Evolutionary conservation across 2,113 vertebrate species (phyloP).

Genomic region (Dolichallabes microphthalmus): DNA sequence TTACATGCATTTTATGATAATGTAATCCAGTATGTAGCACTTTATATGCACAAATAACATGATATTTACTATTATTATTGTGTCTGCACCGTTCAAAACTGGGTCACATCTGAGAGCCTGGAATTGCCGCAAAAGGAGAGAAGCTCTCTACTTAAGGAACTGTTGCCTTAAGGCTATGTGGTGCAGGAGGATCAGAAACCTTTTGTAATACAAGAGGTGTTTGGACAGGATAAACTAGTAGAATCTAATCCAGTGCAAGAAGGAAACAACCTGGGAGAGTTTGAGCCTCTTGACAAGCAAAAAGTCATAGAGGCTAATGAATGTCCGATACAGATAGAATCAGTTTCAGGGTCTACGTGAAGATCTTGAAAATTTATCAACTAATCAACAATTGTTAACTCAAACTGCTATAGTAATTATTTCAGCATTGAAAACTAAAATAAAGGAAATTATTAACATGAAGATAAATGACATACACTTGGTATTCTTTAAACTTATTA

Average conservation of each 20-base stretch:
- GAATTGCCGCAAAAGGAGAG: conserved; percentile 2
- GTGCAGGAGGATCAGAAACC: conserved; percentile 54
- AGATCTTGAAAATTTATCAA: not conserved
- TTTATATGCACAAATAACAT: not conserved
- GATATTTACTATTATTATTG: not conserved
- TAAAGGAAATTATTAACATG: not conserved
- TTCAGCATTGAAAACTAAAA: not conserved
- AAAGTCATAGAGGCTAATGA: not conserved
- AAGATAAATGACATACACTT: no score
- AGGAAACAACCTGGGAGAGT: not conserved
- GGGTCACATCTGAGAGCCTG: not conserved
- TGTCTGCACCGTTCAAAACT: conserved; percentile 38
- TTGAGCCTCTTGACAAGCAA: not conserved
- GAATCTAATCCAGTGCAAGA: not conserved
- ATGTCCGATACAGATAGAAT: not conserved
- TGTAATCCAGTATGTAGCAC: not conserved
- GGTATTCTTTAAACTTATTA: not conserved
- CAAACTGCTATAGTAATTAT: not conserved
- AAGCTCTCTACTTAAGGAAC: conserved; percentile 40
- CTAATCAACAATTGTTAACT: not conserved
- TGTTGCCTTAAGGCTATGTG: conserved; percentile 58
- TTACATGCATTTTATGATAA: not conserved
- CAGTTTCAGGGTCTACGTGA: not conserved
- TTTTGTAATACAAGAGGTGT: not conserved
- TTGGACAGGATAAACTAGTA: conserved; percentile 20